Evolutionary conservation across 2,797 vertebrate genomes (phyloP).

Genomic region (Mus minutoides): DNA sequence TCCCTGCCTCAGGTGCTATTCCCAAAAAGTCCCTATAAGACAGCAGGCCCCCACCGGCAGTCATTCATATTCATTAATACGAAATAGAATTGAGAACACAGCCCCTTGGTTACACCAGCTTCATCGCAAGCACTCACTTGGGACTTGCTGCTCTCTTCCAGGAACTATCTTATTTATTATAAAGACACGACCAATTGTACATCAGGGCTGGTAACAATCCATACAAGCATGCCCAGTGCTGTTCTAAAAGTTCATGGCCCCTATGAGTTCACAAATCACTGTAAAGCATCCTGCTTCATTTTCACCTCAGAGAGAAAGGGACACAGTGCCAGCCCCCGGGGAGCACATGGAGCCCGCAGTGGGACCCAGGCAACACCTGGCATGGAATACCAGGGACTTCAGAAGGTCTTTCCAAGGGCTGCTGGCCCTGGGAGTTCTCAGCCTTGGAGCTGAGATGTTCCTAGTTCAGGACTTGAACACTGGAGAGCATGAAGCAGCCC

Average conservation of each 20-base stretch:
- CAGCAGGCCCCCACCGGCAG: not conserved
- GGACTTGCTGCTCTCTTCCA: not conserved
- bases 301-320: slow-evolving; percentile 83
- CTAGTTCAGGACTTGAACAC: not conserved
- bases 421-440: not conserved
- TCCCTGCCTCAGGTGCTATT: not conserved
- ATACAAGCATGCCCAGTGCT: slow-evolving; percentile 93
- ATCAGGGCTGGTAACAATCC: slow-evolving; percentile 92
- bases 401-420: not conserved
- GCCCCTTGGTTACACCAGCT: fast-evolving
- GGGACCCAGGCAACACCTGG: not conserved
- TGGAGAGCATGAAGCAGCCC: not conserved
- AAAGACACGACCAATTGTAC: slow-evolving; percentile 91
- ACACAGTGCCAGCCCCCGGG: slow-evolving; percentile 80
- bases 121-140: not conserved
- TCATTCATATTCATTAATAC: not conserved
- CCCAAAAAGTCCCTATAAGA: not conserved
- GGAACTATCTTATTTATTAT: slow-evolving; percentile 91
- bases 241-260: slow-evolving; percentile 50
- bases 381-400: no score
- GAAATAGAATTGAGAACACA: not conserved
- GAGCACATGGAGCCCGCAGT: slow-evolving; percentile 56
- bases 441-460: not conserved
- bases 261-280: slow-evolving; percentile 89
- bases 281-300: slow-evolving; percentile 80